These are phyloP conservation scores for Tragelaphus imberbis DNA, from an alignment of 2,113 vertebrate genomes.

Conservation along the genomic window DNA sequence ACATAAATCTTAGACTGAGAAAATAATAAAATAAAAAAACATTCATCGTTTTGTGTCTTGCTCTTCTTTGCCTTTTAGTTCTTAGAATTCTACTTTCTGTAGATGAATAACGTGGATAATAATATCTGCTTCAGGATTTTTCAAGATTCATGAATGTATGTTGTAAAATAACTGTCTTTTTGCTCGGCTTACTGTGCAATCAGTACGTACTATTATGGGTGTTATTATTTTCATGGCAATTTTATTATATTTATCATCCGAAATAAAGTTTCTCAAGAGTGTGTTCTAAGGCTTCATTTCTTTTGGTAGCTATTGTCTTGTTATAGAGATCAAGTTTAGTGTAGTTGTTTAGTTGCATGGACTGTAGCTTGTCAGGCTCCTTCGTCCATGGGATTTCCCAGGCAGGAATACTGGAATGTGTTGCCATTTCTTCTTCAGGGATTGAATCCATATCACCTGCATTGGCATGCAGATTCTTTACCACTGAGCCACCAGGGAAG, in stretches of 20 bases:
- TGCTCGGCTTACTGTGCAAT: not conserved
- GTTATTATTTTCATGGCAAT: not conserved
- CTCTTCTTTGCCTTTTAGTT: not conserved
- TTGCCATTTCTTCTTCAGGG: not conserved
- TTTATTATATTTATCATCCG: slow-evolving; percentile 2
- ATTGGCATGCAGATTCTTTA: not conserved
- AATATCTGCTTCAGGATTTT: not conserved
- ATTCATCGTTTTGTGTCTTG: not conserved
- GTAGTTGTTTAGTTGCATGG: not conserved
- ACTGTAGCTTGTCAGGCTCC: not conserved
- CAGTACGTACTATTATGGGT: not conserved
- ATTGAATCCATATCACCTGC: not conserved
- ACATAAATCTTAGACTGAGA: not conserved
- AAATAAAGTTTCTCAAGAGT: not conserved
- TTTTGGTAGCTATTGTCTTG: not conserved
- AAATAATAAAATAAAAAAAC: not conserved
- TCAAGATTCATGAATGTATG: not conserved
- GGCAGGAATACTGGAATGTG: not conserved
- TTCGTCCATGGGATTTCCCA: not conserved
- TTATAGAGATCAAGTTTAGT: not conserved
- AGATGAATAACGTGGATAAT: not conserved
- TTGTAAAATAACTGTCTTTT: not conserved
- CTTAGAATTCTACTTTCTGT: not conserved
- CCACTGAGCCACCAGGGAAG: not conserved
- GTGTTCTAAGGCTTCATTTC: not conserved